These are phyloP conservation scores for Lepidurus arcticus DNA, from an alignment of 1,140 invertebrate species.

Conservation along the genomic window DNA sequence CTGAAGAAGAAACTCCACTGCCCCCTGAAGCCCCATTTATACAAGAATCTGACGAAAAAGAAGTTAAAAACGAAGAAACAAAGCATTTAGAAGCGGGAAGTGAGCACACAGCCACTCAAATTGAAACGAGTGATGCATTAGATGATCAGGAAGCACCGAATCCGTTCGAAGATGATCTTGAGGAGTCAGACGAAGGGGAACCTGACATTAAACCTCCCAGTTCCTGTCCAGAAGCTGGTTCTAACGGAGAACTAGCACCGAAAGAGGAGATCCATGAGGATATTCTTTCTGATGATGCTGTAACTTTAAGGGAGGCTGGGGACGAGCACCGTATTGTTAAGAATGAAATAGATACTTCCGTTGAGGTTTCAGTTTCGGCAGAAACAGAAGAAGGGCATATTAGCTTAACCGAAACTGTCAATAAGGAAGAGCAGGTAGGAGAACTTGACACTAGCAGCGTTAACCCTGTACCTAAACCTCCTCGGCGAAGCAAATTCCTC, in stretches of 20 bases:
- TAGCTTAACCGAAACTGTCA: neutral
- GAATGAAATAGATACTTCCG: neutral
- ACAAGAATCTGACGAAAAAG: neutral
- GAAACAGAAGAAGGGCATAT: neutral
- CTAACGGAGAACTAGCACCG: neutral
- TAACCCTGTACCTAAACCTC: constrained; percentile 9
- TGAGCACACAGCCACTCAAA: neutral
- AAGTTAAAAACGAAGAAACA: neutral
- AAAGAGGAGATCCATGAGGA: neutral
- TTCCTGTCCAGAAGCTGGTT: neutral
- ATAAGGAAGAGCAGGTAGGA: neutral
- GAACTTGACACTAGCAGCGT: neutral
- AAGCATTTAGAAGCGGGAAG: neutral
- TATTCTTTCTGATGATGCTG: neutral
- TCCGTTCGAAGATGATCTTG: constrained; percentile 24
- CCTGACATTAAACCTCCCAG: neutral
- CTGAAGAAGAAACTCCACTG: constrained; percentile 9
- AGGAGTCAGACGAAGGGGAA: neutral
- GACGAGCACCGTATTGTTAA: neutral
- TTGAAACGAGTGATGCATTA: neutral
- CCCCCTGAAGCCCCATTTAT: neutral
- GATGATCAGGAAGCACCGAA: neutral
- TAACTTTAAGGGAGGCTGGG: neutral
- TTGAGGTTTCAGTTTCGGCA: neutral
- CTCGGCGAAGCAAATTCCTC: neutral